Percentiles rank a stretch among this genome's conserved stretches.
These are phyloP conservation scores for Alfaro cultratus DNA, from an alignment of 2,797 vertebrate genomes.

Conservation along the genomic window DNA sequence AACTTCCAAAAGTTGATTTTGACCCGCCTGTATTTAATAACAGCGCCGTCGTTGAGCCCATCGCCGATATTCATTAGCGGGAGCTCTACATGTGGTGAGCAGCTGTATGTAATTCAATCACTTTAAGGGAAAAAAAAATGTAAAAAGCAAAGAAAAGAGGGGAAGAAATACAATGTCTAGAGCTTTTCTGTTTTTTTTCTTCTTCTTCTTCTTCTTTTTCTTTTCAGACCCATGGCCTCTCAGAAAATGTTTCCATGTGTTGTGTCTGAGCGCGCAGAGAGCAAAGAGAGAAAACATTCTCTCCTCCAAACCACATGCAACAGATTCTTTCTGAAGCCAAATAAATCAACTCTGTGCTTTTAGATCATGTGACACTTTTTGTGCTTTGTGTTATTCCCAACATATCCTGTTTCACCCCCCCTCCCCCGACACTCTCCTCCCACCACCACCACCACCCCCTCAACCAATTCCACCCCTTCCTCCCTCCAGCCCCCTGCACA, in stretches of 20 bases:
- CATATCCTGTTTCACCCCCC: slow-evolving; percentile 73
- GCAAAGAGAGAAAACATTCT: slow-evolving; percentile 77
- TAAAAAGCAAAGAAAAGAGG: slow-evolving; percentile 64
- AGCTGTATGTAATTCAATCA: slow-evolving; percentile 78
- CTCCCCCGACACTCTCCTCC: no score
- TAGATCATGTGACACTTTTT: slow-evolving; percentile 80
- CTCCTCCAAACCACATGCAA: slow-evolving; percentile 81
- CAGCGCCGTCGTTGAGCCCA: slow-evolving; percentile 22
- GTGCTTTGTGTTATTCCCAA: slow-evolving; percentile 80
- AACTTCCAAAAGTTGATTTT: slow-evolving; percentile 20
- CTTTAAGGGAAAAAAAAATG: slow-evolving; percentile 30
- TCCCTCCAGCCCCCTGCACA: slow-evolving; percentile 29
- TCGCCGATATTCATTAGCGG: slow-evolving; percentile 61
- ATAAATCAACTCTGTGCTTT: slow-evolving; percentile 79
- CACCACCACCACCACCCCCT: neutral
- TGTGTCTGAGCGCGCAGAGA: slow-evolving; percentile 75
- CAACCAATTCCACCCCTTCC: slow-evolving; percentile 10
- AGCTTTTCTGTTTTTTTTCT: slow-evolving; percentile 45
- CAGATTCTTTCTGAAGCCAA: slow-evolving; percentile 79
- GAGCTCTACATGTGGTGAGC: slow-evolving; percentile 70
- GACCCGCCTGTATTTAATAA: slow-evolving; percentile 42
- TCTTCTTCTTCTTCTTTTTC: neutral
- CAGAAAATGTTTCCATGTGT: slow-evolving; percentile 82
- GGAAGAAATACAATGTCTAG: slow-evolving; percentile 77
- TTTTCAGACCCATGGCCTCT: slow-evolving; percentile 72